Percentiles rank a stretch among this genome's conserved stretches.
Evolutionary conservation across 1,140 invertebrate species (phyloP).

Genomic region (Eumaeus atala): DNA sequence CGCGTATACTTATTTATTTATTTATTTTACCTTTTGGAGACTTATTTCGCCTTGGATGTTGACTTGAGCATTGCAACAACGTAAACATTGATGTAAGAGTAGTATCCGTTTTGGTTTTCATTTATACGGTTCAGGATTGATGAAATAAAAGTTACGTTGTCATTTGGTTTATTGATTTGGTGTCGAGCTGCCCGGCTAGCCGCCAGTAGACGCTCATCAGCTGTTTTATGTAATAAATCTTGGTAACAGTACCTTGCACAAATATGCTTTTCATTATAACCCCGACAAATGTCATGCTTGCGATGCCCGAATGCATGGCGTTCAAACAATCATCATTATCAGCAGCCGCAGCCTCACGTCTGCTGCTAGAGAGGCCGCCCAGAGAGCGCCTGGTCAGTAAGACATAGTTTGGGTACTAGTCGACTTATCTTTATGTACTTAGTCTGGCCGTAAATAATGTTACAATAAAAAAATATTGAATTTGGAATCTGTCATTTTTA

Average conservation of each 20-base stretch:
- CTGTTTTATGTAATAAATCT: slow-evolving; percentile 59
- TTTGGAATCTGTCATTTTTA: too few species aligned
- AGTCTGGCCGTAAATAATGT: too few species aligned
- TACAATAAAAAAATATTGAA: too few species aligned
- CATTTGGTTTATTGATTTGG: slow-evolving; percentile 57
- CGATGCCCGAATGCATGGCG: too few species aligned
- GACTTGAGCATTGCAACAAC: slow-evolving; percentile 45
- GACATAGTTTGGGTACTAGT: too few species aligned
- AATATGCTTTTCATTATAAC: slow-evolving; percentile 47
- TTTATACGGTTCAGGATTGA: slow-evolving; percentile 71
- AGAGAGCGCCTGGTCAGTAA: too few species aligned
- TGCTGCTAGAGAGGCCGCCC: too few species aligned
- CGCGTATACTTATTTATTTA: slow-evolving; percentile 41
- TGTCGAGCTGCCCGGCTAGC: slow-evolving; percentile 22
- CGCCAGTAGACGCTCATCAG: slow-evolving; percentile 45
- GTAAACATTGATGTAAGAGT: slow-evolving; percentile 62
- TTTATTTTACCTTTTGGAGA: slow-evolving; percentile 23
- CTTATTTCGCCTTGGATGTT: slow-evolving; percentile 27
- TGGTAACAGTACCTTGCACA: slow-evolving; percentile 59
- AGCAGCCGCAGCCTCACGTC: too few species aligned
- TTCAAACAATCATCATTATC: too few species aligned
- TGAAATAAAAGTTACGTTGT: slow-evolving; percentile 72
- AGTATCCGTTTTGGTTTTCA: slow-evolving; percentile 64
- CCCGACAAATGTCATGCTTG: slow-evolving; percentile 20
- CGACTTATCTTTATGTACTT: too few species aligned